These are phyloP conservation scores for Sinocyclocheilus rhinocerous DNA, from an alignment of 2,113 vertebrate genomes.

Conservation along the genomic window DNA sequence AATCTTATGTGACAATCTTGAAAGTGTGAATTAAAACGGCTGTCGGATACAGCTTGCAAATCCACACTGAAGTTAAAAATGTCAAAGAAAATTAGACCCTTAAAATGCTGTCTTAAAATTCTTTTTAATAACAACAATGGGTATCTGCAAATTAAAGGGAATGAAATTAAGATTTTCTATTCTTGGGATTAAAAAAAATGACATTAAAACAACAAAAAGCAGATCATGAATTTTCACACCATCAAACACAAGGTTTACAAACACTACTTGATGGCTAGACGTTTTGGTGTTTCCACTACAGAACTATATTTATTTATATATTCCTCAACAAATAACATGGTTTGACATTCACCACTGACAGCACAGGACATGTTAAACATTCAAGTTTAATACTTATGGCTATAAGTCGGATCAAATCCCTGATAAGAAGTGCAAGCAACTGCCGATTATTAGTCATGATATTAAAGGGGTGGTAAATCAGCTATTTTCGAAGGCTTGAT, in stretches of 20 bases:
- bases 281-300: neutral
- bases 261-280: neutral
- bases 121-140: neutral
- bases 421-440: neutral
- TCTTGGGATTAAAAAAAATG: neutral
- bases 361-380: neutral
- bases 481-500: no score
- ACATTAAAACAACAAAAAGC: neutral
- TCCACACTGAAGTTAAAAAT: neutral
- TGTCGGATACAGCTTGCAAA: neutral
- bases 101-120: neutral
- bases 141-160: neutral
- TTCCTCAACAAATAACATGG: neutral
- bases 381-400: neutral
- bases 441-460: neutral
- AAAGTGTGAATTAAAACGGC: neutral
- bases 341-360: neutral
- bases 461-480: neutral
- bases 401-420: neutral
- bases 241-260: neutral
- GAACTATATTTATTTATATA: neutral
- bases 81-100: neutral
- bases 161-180: neutral
- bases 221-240: neutral
- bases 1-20: neutral